A percentile compares a stretch with the other conserved stretches of the same genome.
phyloP scores from a whole-genome alignment of 2,113 vertebrate species.

The Aptenodytes patagonicus region DNA sequence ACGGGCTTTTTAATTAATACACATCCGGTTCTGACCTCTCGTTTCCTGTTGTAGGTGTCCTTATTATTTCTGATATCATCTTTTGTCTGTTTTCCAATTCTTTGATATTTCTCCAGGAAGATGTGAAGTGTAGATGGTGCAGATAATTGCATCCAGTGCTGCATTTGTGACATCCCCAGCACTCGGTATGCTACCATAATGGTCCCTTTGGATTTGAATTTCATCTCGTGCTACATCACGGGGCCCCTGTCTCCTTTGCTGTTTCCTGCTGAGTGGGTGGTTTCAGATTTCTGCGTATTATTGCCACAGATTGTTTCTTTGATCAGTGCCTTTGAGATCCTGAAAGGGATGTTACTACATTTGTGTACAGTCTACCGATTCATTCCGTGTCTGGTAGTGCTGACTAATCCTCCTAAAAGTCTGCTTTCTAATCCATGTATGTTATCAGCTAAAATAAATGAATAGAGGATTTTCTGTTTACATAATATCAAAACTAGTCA shows the following conservation, averaged over 20 bases:
- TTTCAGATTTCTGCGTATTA: not conserved
- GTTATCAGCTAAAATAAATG: conserved; percentile 43
- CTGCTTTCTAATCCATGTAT: conserved; percentile 27
- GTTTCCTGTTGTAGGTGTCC: not conserved
- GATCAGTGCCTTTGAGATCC: not conserved
- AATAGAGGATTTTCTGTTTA: conserved; percentile 50
- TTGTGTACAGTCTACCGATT: not conserved
- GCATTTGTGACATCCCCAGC: not conserved
- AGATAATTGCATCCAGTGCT: not conserved
- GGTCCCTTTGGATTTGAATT: not conserved
- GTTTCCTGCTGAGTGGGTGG: not conserved
- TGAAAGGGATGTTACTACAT: not conserved
- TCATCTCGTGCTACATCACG: not conserved
- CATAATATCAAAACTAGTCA: conserved; percentile 3
- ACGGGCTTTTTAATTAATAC: not conserved
- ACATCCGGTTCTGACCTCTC: not conserved
- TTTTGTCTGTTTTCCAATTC: not conserved
- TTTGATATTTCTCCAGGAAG: conserved; percentile 1
- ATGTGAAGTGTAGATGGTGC: not conserved
- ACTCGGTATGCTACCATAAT: not conserved
- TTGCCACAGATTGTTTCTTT: not conserved
- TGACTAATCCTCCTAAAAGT: conserved; percentile 56
- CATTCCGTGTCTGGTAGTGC: conserved; percentile 3
- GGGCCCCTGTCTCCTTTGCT: not conserved
- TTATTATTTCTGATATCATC: not conserved